phyloP scores from a whole-genome alignment of 2,888 invertebrate species.

The Torymus tubicola region DNA sequence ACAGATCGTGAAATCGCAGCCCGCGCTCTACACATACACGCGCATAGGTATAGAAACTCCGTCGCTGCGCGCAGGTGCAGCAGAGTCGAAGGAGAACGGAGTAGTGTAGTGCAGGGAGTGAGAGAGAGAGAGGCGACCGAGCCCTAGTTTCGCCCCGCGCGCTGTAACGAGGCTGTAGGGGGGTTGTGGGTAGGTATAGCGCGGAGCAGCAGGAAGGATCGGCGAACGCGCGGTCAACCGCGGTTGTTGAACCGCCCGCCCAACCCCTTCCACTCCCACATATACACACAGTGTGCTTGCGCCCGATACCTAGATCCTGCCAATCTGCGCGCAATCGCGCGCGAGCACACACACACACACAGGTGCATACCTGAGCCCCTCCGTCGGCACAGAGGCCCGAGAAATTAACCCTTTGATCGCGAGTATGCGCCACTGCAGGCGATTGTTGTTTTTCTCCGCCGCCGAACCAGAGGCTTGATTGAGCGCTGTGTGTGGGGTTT shows the following conservation, averaged over 20 bases:
- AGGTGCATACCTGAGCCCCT: neutral
- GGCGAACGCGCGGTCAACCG: slow-evolving; percentile 34
- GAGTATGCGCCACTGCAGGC: neutral
- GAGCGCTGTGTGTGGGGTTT: no score
- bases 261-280: neutral
- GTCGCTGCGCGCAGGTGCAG: neutral
- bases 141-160: slow-evolving; percentile 33
- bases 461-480: neutral
- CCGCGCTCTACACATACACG: no score
- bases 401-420: slow-evolving; percentile 12
- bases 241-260: slow-evolving; percentile 38
- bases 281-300: no score
- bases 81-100: neutral
- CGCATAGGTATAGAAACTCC: no score
- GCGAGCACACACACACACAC: neutral
- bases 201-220: slow-evolving; percentile 1
- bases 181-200: no score
- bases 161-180: neutral
- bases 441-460: neutral
- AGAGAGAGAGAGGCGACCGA: slow-evolving; percentile 4
- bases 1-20: neutral
- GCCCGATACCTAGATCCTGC: slow-evolving; percentile 26
- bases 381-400: neutral
- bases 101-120: no score
- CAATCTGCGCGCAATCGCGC: neutral